phyloP scores from a whole-genome alignment of 1,140 invertebrate species.

The Myzus persicae region DNA sequence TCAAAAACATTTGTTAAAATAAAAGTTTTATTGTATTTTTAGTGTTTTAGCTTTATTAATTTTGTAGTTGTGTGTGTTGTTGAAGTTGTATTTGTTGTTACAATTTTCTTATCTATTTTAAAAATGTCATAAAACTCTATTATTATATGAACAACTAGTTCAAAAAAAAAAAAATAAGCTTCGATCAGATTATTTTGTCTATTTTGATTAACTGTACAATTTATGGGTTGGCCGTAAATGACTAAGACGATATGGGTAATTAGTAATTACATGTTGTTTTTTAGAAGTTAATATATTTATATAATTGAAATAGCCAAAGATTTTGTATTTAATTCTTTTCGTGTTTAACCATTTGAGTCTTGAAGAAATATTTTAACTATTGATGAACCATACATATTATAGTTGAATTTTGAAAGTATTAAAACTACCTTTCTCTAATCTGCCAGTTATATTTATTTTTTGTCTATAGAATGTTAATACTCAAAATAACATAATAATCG shows the following conservation, averaged over 20 bases:
- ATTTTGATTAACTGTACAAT: background rate
- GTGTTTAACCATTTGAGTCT: background rate
- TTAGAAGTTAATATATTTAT: background rate
- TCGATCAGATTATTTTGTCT: background rate
- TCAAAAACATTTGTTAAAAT: background rate
- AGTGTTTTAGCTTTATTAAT: background rate
- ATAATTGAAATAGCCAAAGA: background rate
- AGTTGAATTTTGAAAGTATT: background rate
- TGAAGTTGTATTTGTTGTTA: background rate
- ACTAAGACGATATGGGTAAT: background rate
- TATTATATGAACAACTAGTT: background rate
- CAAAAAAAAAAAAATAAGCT: background rate
- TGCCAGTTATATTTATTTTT: background rate
- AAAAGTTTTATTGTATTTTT: background rate
- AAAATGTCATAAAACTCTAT: background rate
- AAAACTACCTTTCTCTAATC: background rate
- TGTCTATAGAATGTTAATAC: background rate
- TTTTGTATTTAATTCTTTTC: background rate
- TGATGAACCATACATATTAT: no score
- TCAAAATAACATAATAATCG: no score
- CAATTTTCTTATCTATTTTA: background rate
- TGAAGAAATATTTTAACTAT: background rate
- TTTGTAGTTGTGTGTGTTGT: background rate
- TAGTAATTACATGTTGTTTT: background rate
- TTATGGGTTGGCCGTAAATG: rapidly evolving